phyloP scores from a whole-genome alignment of 2,113 vertebrate genomes.

The Cervus canadensis region DNA sequence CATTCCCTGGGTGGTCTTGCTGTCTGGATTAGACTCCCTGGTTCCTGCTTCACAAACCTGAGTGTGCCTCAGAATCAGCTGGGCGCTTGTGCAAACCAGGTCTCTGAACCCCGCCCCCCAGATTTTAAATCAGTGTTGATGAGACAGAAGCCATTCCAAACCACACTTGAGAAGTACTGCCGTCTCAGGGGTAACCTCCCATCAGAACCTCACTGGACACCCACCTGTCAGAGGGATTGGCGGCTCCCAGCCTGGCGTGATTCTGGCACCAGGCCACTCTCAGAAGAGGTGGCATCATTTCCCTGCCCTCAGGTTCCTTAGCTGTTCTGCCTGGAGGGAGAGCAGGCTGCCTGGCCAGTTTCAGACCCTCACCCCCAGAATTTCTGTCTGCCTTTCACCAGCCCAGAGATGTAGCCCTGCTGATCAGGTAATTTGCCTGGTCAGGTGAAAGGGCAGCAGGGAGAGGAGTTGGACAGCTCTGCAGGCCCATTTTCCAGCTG shows the following conservation, averaged over 20 bases:
- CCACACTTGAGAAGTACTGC: neutral
- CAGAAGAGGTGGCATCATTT: neutral
- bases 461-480: too few relatives aligned
- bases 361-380: neutral
- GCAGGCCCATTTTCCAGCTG: neutral
- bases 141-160: rapidly evolving
- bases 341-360: neutral
- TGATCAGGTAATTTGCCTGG: neutral
- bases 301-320: neutral
- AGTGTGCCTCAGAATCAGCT: neutral
- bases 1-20: neutral
- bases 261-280: neutral
- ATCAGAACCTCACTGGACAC: rapidly evolving
- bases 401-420: neutral
- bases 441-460: neutral
- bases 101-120: neutral
- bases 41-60: neutral
- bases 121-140: neutral
- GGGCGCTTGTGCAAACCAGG: neutral
- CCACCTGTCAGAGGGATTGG: too few relatives aligned
- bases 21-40: neutral
- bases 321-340: neutral
- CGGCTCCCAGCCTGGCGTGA: neutral
- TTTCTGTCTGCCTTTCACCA: neutral
- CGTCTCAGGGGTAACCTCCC: neutral